Conservation (phyloP, 2,113 vertebrate species). For the Serinus canaria region DNA sequence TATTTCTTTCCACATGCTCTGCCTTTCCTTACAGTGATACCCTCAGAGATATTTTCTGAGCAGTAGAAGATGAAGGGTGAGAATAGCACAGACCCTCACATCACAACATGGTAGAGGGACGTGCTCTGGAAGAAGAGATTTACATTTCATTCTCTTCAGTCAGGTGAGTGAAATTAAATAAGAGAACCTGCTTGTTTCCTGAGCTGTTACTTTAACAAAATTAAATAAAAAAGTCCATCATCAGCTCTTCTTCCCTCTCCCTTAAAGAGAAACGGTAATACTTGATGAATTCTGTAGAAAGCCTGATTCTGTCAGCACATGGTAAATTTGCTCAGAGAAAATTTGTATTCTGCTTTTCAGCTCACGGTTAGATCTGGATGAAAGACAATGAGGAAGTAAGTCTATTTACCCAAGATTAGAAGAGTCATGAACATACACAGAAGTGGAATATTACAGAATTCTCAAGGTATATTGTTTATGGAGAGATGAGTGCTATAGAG, state of each 20-base stretch:
- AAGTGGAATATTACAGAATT: background rate
- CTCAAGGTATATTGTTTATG: background rate
- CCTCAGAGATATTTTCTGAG: background rate
- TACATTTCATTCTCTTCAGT: background rate
- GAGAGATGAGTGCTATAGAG: background rate
- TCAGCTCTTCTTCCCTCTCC: background rate
- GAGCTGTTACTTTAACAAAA: background rate
- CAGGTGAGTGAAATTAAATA: background rate
- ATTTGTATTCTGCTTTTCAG: background rate
- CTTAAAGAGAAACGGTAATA: background rate
- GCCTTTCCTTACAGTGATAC: background rate
- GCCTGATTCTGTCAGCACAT: background rate
- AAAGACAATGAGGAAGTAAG: background rate
- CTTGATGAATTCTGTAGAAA: background rate
- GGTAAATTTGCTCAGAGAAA: background rate
- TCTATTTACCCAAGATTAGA: background rate
- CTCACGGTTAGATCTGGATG: background rate
- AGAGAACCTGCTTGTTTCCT: background rate
- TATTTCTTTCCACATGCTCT: background rate
- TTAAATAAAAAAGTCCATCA: fast-evolving
- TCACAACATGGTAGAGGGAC: background rate
- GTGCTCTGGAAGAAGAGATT: background rate
- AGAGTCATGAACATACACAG: background rate
- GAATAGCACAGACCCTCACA: background rate
- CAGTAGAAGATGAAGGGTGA: background rate